Percentiles rank a stretch among this genome's conserved stretches.
These are phyloP conservation scores for Seriola dumerili DNA, from an alignment of 2,113 vertebrate genomes.

Conservation along the genomic window DNA sequence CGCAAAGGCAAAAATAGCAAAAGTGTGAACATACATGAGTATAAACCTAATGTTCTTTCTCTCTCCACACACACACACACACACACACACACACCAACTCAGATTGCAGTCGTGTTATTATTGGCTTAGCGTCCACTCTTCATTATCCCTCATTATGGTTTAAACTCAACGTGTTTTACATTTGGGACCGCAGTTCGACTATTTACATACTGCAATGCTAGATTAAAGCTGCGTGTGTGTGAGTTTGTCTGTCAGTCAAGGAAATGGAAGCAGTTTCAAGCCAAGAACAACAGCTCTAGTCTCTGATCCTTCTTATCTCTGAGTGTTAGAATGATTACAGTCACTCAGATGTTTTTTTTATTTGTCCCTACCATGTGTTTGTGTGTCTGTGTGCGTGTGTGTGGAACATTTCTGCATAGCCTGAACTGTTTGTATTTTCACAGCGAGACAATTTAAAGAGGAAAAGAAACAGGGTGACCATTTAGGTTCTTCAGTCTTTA, in stretches of 20 bases:
- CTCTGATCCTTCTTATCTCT: constrained; percentile 71
- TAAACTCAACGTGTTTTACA: constrained; percentile 80
- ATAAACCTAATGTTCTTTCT: background rate
- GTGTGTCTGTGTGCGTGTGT: constrained; percentile 13
- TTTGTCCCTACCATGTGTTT: constrained; percentile 19
- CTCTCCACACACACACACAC: background rate
- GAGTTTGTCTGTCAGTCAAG: constrained; percentile 44
- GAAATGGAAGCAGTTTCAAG: constrained; percentile 52
- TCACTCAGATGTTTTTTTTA: constrained; percentile 46
- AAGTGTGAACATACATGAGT: background rate
- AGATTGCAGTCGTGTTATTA: constrained; percentile 71
- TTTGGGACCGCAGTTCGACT: constrained; percentile 66
- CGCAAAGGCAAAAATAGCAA: constrained; percentile 3
- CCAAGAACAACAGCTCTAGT: constrained; percentile 78
- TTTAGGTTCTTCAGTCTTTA: background rate
- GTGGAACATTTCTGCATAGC: background rate
- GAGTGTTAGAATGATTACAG: constrained; percentile 59
- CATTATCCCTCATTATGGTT: constrained; percentile 82
- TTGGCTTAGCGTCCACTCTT: constrained; percentile 71
- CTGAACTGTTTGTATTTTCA: background rate
- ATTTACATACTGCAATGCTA: constrained; percentile 59
- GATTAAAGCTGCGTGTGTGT: constrained; percentile 67
- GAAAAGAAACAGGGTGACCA: background rate
- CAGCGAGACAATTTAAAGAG: background rate
- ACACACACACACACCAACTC: constrained; percentile 22